Conservation (phyloP, 53 echinoderm and acorn worm species). For the Paracentrotus lividus region DNA sequence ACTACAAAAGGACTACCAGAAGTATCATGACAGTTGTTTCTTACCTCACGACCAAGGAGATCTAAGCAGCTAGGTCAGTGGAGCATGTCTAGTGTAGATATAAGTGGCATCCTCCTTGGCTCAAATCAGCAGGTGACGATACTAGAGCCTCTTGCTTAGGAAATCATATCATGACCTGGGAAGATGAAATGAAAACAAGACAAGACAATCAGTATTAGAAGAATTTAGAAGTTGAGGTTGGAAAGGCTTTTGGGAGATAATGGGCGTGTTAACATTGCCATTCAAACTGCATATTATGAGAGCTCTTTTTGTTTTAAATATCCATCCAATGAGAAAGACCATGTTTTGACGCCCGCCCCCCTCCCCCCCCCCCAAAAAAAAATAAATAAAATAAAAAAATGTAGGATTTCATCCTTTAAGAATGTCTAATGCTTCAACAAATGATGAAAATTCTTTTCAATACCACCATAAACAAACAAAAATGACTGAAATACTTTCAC, state of each 20-base stretch:
- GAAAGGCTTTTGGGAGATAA: neutral
- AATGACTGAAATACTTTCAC: neutral
- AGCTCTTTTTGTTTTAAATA: neutral
- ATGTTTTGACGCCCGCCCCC: neutral
- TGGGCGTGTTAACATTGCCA: neutral
- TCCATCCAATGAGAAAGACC: too few relatives aligned
- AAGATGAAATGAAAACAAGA: neutral
- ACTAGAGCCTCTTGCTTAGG: slow-evolving; percentile 11
- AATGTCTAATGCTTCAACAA: too few relatives aligned
- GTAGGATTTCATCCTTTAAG: neutral
- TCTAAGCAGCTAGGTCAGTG: neutral
- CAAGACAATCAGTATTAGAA: slow-evolving; percentile 13
- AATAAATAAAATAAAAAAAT: neutral
- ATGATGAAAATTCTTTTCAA: neutral
- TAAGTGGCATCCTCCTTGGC: neutral
- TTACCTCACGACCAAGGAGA: neutral
- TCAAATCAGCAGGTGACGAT: neutral
- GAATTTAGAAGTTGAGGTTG: neutral
- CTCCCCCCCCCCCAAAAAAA: neutral
- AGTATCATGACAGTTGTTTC: neutral
- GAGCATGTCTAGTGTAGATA: neutral
- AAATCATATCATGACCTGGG: neutral
- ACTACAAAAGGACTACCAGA: too few relatives aligned
- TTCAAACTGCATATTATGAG: neutral
- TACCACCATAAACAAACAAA: neutral